Base-by-base conservation (phyloP, 2,888 invertebrate species). In the Athetis lepigone region DNA sequence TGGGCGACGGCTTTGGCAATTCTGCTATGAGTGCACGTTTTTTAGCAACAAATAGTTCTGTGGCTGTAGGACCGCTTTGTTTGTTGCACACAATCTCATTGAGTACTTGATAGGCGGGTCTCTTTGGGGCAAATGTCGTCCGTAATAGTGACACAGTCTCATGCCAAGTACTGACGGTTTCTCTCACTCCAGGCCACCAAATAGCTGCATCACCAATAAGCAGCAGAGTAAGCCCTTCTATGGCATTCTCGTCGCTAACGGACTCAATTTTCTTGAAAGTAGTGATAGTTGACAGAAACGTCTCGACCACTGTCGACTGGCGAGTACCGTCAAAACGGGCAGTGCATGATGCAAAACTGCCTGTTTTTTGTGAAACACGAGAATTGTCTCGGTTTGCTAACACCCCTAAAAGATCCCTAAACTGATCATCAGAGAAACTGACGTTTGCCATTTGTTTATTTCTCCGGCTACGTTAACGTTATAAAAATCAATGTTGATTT, bases 141-240 rank as follows among this genome's bases (percentile, higher is more conserved):
- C 49, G 6, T 6, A 62, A 13, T 6, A 49, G 16, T 4, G 36
- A 2, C 3, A 13, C 16, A 13, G 16, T 25, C 2, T 49, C 42
- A 7, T 49, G 19, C 55, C 61, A 52, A 8, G 43, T n/a, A 1
- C 9, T 6, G 0, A 52, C 16, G 1, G 13, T 39, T n/a, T 3
- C 39, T 4, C 33, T 60, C 0, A 60, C 52, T 18, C 52, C 52
- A 9, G 46, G 45, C 52, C 47, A 61, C 60, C 40, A 61, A 33
- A 42, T 40, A 0, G 54, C 29, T 7, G 60, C 60, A 3, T 54
- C 40, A 0, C n/a, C 52, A 8, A 16, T 18, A 9, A 60, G 11
- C n/a, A 60, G 23, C 18, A 60, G 18, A 6, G 46, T 52, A 9
- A 60, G 46, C 0, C 60, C 52, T 4, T 60, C 52, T 13, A 52